A percentile compares a stretch with the other conserved stretches of the same genome.
phyloP scores from a whole-genome alignment of 1,140 invertebrate genomes.

The Lethocerus indicus region DNA sequence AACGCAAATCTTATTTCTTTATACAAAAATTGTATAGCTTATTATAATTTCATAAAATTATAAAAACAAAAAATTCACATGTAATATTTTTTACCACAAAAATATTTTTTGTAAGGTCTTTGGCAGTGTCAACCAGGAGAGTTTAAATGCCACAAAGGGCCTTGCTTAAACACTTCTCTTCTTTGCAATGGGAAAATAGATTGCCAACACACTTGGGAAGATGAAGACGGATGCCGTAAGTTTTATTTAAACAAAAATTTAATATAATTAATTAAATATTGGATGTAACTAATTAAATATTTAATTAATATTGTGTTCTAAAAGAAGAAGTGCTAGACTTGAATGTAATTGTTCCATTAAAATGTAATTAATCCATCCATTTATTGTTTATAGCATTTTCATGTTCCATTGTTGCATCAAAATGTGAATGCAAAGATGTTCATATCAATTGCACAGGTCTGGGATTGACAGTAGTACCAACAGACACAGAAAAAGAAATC shows the following conservation, averaged over 20 bases:
- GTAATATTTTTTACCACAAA: too few species aligned
- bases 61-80: too few species aligned
- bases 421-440: slow-evolving; percentile 24
- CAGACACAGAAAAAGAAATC: slow-evolving; percentile 22
- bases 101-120: too few species aligned
- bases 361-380: too few species aligned
- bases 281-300: neutral
- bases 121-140: slow-evolving; percentile 15
- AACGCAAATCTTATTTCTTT: too few species aligned
- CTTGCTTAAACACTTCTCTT: slow-evolving; percentile 20
- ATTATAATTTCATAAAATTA: too few species aligned
- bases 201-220: slow-evolving; percentile 26
- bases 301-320: neutral
- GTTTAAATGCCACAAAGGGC: slow-evolving; percentile 23
- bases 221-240: slow-evolving; percentile 24
- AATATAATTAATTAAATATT: slow-evolving; percentile 2
- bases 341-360: too few species aligned
- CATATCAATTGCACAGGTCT: slow-evolving; percentile 23
- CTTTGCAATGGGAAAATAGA: slow-evolving; percentile 26
- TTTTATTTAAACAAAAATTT: neutral
- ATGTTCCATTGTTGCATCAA: slow-evolving; percentile 19
- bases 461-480: slow-evolving; percentile 18
- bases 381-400: slow-evolving; percentile 21
- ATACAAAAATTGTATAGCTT: too few species aligned
- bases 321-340: too few species aligned